Conservation (phyloP, 2,797 vertebrate genomes). For the Macropus fuliginosus region DNA sequence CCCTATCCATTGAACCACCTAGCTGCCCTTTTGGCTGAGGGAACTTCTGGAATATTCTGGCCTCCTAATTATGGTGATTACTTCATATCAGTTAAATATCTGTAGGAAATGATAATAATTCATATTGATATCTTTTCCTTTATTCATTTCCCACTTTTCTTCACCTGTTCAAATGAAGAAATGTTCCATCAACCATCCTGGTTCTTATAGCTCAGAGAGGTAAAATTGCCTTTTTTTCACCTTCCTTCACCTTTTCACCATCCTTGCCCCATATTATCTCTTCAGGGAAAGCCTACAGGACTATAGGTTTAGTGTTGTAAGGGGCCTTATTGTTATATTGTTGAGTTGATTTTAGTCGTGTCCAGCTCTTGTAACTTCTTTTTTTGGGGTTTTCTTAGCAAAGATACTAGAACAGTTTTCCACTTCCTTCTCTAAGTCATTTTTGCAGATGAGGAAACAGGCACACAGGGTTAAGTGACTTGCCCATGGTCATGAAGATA, state of each 20-base stretch:
- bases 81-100: too few species aligned
- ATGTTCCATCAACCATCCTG: constrained; percentile 94
- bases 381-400: background rate
- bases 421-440: background rate
- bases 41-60: too few species aligned
- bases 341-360: background rate
- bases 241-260: background rate
- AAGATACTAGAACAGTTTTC: background rate
- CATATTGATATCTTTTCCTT: too few species aligned
- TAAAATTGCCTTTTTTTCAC: constrained; percentile 79
- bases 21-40: too few species aligned
- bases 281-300: background rate
- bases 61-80: too few species aligned
- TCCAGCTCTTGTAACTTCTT: background rate
- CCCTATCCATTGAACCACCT: too few species aligned
- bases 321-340: background rate
- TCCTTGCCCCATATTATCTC: constrained; percentile 14
- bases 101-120: too few species aligned
- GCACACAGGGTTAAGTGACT: background rate
- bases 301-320: background rate
- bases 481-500: background rate
- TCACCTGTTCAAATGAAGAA: constrained; percentile 86
- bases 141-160: too few species aligned
- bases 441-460: background rate
- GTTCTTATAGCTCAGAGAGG: constrained; percentile 93